These are phyloP conservation scores for Phrixothrix hirtus DNA, from an alignment of 2,888 invertebrate genomes.

Conservation along the genomic window DNA sequence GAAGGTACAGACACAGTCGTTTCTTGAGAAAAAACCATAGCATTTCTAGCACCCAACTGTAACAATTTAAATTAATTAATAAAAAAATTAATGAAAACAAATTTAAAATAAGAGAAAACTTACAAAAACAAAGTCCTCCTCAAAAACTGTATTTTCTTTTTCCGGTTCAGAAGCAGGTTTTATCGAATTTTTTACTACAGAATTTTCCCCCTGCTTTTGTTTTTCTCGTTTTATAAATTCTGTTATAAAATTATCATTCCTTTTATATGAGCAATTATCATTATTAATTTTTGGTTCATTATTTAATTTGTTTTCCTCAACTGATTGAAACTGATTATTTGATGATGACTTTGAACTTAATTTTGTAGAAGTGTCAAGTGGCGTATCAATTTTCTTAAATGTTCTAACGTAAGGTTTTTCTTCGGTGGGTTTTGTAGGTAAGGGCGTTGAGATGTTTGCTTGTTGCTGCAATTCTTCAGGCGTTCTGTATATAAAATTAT, in stretches of 20 bases:
- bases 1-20: constrained; percentile 65
- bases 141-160: constrained; percentile 27
- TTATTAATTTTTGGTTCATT: not conserved
- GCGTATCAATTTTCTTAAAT: constrained; percentile 33
- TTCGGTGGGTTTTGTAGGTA: constrained; percentile 55
- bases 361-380: constrained; percentile 25
- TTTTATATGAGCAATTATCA: not conserved
- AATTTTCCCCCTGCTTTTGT: constrained; percentile 31
- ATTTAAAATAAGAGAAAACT: constrained; percentile 37
- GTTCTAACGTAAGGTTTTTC: constrained; percentile 51
- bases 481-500: constrained; percentile 50
- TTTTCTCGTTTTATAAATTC: constrained; percentile 39
- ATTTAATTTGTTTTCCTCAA: not conserved
- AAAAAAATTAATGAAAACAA: too few species aligned
- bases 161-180: constrained; percentile 33
- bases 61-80: constrained; percentile 41
- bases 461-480: constrained; percentile 69
- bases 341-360: not conserved
- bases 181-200: constrained; percentile 26
- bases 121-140: constrained; percentile 55
- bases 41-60: constrained; percentile 74
- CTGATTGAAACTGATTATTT: not conserved
- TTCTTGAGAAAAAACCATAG: constrained; percentile 70
- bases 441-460: constrained; percentile 69
- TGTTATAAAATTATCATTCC: constrained; percentile 23